These are phyloP conservation scores for Xenotilapia leptura DNA, from an alignment of 2,113 vertebrate species.

Conservation along the genomic window DNA sequence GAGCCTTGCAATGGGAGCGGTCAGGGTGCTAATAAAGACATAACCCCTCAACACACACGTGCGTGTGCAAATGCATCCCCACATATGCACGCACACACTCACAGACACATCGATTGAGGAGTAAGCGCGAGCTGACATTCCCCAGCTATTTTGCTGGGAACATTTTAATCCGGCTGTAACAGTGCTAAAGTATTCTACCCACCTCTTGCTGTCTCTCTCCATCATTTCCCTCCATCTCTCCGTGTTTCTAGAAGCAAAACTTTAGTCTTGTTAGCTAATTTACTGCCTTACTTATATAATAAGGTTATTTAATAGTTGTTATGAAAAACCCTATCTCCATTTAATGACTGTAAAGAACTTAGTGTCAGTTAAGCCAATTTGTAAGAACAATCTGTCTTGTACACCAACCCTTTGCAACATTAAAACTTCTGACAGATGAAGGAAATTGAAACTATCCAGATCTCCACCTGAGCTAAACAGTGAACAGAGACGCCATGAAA, in stretches of 20 bases:
- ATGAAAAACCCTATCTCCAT: rapidly evolving
- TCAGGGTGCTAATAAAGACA: constrained; percentile 50
- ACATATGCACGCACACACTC: not conserved
- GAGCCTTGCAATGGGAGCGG: constrained; percentile 34
- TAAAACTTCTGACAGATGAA: not conserved
- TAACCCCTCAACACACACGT: not conserved
- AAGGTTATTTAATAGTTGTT: not conserved
- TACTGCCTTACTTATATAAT: not conserved
- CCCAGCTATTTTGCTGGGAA: constrained; percentile 5
- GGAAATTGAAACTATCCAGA: not conserved
- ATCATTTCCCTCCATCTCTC: not conserved
- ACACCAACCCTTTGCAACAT: not conserved
- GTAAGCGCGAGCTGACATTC: constrained; percentile 12
- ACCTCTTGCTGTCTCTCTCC: not conserved
- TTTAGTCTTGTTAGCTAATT: not conserved
- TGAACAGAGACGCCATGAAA: not conserved
- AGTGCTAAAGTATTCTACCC: not conserved
- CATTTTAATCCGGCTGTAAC: constrained; percentile 12
- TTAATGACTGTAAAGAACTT: not conserved
- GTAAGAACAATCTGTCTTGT: not conserved
- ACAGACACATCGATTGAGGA: not conserved
- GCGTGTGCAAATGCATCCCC: not conserved
- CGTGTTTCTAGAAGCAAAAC: not conserved
- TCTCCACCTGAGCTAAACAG: not conserved
- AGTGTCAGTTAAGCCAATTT: not conserved